These are phyloP conservation scores for Channa maculata DNA, from an alignment of 2,113 vertebrate genomes.

Conservation along the genomic window DNA sequence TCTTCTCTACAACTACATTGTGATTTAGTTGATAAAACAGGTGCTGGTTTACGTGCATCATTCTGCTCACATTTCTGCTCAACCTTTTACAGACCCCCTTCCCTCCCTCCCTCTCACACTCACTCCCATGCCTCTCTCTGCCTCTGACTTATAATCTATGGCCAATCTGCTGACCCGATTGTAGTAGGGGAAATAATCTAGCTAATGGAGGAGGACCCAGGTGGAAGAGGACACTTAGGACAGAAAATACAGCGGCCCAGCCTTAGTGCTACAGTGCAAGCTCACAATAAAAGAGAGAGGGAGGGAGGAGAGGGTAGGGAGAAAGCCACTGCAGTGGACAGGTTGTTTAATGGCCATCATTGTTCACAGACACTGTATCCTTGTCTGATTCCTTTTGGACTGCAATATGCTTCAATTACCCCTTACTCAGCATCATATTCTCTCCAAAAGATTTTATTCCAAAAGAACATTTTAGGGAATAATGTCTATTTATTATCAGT, in stretches of 20 bases:
- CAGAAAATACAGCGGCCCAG: slow-evolving; percentile 15
- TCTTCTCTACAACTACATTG: neutral
- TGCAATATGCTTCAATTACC: neutral
- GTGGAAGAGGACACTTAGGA: slow-evolving; percentile 36
- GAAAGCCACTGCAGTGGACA: slow-evolving; percentile 3
- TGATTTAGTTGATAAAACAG: slow-evolving; percentile 2
- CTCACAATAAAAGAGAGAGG: neutral
- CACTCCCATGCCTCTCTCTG: neutral
- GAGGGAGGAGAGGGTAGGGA: neutral
- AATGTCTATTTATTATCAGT: too few relatives aligned
- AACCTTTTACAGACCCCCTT: neutral
- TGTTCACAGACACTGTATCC: slow-evolving; percentile 46
- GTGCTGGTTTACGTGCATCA: neutral
- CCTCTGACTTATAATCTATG: slow-evolving; percentile 43
- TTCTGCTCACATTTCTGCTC: slow-evolving; percentile 4
- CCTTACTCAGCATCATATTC: too few relatives aligned
- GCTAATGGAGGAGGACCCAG: slow-evolving; percentile 62
- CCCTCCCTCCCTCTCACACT: neutral
- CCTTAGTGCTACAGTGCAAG: neutral
- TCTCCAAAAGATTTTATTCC: too few relatives aligned
- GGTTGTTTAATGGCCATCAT: slow-evolving; percentile 50
- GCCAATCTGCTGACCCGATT: slow-evolving; percentile 53
- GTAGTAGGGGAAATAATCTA: slow-evolving; percentile 53
- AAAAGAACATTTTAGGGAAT: too few relatives aligned
- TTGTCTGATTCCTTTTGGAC: slow-evolving; percentile 38